Base-by-base conservation (phyloP, 2,113 vertebrate genomes). In the Phasianus colchicus region DNA sequence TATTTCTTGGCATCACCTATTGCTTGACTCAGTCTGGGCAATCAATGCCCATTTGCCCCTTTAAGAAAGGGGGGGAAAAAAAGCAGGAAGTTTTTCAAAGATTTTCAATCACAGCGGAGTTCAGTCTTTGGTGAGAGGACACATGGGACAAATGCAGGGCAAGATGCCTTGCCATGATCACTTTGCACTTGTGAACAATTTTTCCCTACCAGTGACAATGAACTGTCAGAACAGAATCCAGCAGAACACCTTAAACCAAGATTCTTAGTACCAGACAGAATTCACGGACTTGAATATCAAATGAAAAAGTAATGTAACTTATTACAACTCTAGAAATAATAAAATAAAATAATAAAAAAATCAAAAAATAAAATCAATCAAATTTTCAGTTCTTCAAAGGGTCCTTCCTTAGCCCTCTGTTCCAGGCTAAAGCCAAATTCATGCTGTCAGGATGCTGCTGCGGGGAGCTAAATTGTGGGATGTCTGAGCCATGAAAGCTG, bases 1-100 rank as follows among this genome's bases (percentile, higher is more conserved):
- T 72, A 61, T 92, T 92, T 92, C 76, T 93, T 95, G 89, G 75
- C 89, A 75, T 61, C 34, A 42, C 3, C 9, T 22, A 32, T 36
- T 57, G 15, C 8, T 18, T 86, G 67, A 85, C 34, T 92, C 79
- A 76, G 38, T 67, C 61, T 95, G 89, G 85, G 75, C 89, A 85
- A 85, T 64, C 89, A 96, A 52, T 0, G 0, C 58, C 32, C 5
- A 0, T 86, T 75, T 61, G 8, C 1, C 1, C 38, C 27, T 82
- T 65, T 77, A 93, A 92, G 86, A 13, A 10, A 16, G 19, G 12
- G 11, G 42, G 55, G 29, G 69, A 25, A 45, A 12, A 32, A 67
- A 40, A 25, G 22, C 34, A 27, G 50, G 36, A 74, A 71, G 52
- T 16, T 54, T 54, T 95, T 81, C 57, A 80, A 88, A 60, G 50